Base-by-base conservation (phyloP, 2,888 invertebrate species). In the Phyllotreta striolata region DNA sequence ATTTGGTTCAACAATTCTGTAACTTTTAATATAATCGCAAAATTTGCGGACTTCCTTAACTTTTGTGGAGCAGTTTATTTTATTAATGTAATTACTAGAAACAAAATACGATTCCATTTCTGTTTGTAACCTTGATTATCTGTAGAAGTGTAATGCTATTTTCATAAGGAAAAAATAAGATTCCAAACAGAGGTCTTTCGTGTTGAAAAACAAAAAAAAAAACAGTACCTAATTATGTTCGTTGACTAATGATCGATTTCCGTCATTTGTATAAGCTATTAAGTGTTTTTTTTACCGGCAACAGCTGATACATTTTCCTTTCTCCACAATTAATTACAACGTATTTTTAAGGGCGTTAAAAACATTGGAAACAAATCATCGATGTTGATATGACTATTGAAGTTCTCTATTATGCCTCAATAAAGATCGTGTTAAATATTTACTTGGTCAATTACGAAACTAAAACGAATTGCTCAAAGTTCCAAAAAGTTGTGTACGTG, bases 221-320 rank as follows among this genome's bases (percentile, higher is more conserved):
- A 60, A 43, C 51, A 39, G 41, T 35, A 24, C 34, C 34, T 51
- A 51, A 46, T 46, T 69, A 71, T 73, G 74, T 74, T 76, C 72
- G 74, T 75, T 74, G 72, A 66, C 64, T 73, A 75, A 77, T 75
- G 75, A 76, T 74, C 75, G 71, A 74, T 75, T 77, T 77, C 76
- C 77, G 75, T 34, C 57, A 46, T 62, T 62, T 58, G 54, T 64
- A 52, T 52, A 62, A 54, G 62, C 67, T 66, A 66, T 67, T 71
- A 64, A 12, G 66, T 66, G 24, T 64, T 71, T 71, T 71, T 71
- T 59, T 49, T 49, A 12, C 69, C 64, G 65, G 41, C 55, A 66
- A 52, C 66, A 66, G 66, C 66, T 66, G 66, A 63, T 63, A 54
- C 60, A 43, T 43, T 57, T 52, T 60, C 38, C n/a, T 38, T 14